phyloP scores from a whole-genome alignment of 1,140 invertebrate species.

The Zaprionus kolodkinae region DNA sequence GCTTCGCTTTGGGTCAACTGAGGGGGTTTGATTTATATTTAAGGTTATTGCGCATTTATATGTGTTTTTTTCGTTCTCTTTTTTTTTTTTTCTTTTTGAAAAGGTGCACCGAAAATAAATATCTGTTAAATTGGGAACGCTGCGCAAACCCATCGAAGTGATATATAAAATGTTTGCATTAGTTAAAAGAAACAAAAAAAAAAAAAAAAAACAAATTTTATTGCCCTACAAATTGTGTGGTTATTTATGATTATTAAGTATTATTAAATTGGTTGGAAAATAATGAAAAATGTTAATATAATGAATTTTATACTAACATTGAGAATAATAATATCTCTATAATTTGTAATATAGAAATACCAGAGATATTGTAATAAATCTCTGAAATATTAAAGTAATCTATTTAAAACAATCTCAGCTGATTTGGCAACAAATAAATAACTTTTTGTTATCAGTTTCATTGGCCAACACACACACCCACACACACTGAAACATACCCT shows the following conservation, averaged over 20 bases:
- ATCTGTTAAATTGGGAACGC: constrained; percentile 12
- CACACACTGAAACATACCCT: constrained; percentile 5
- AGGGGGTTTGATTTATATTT: constrained; percentile 47
- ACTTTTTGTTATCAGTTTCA: constrained; percentile 66
- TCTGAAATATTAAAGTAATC: too few species aligned
- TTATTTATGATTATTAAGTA: not conserved
- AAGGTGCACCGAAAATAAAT: constrained; percentile 30
- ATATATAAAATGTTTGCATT: not conserved
- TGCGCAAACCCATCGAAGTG: constrained; percentile 28
- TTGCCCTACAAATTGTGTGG: not conserved
- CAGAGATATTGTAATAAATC: too few species aligned
- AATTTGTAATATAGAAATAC: not conserved
- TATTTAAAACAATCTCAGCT: not conserved
- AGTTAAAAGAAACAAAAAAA: not conserved
- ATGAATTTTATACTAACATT: not conserved
- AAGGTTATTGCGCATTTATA: constrained; percentile 58
- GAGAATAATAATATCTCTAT: too few species aligned
- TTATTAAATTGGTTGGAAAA: not conserved
- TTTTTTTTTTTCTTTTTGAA: constrained; percentile 7
- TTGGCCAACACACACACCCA: constrained; percentile 21
- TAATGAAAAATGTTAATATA: not conserved
- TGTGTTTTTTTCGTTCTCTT: constrained; percentile 3
- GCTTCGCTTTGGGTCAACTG: constrained; percentile 5
- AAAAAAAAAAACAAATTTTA: not conserved
- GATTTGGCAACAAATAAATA: constrained; percentile 10